Evolutionary conservation across 2,113 vertebrate species (phyloP), one percentile per base, ranked within the genome.

Genomic region (Osmerus eperlanus): DNA sequence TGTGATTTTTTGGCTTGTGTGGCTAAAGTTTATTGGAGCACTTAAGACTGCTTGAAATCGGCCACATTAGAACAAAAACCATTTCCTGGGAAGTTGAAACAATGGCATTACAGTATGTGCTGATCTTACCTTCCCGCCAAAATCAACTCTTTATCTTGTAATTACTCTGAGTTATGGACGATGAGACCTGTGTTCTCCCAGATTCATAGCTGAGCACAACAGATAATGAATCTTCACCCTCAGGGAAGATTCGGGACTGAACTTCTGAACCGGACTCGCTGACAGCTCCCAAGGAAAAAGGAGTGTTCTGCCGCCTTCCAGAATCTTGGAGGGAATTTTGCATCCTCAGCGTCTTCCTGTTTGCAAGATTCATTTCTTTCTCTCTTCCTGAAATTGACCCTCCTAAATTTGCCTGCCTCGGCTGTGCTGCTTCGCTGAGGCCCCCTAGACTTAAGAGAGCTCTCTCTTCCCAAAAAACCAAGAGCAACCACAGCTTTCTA

Each of bases 401-500:
- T 41, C 56, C 80, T 83, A 72, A 76, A 77, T 75, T 52, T 36
- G 77, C 71, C 80, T 11, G 74, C 74, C 68, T 78, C 64, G 56
- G 73, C 65, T 71, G 36, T 3, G 59, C 51, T 70, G 63, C 77
- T 70, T 80, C 70, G 28, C 71, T 41, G 13, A 21, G 77, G 73
- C 71, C 78, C 74, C 19, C 56, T 2, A 65, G 69, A 84, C 62
- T 72, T 59, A 21, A 54, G 16, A 11, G 32, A 23, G 52, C 12
- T 41, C 51, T 52, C 65, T 75, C 72, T 78, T 83, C 65, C 70
- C 70, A 67, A 15, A 55, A 28, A 80, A 4, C 77, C 72, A 66
- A 54, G 64, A 68, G 75, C 72, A 19, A 87, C 90, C 85, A 8
- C 88, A 91, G 79, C 82, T 79, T 89, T 91, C 87, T 90, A 89